Evolutionary conservation across 2,888 invertebrate species (phyloP).

Genomic region (Mesorhabditis sp.): DNA sequence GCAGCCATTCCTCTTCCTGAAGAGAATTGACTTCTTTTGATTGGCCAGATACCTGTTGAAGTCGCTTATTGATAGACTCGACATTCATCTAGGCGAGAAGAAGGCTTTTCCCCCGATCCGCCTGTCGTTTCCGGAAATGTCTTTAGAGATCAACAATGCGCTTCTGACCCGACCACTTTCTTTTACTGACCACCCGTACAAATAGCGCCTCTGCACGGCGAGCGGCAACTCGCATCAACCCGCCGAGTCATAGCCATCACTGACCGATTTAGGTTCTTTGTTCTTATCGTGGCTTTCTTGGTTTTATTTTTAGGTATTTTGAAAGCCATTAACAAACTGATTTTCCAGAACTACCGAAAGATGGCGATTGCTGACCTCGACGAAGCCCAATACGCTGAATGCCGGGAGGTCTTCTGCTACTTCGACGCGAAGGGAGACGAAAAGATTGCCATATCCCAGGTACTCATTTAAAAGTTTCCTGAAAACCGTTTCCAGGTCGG

Average conservation of each 20-base stretch:
- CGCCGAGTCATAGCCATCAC: too few species aligned
- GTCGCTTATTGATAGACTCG: background rate
- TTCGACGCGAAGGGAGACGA: conserved; percentile 98
- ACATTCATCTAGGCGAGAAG: background rate
- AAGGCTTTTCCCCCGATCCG: too few species aligned
- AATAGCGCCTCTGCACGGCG: too few species aligned
- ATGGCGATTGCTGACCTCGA: background rate
- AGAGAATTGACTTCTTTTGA: background rate
- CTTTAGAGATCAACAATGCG: too few species aligned
- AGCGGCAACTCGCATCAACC: too few species aligned
- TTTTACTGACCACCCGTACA: too few species aligned
- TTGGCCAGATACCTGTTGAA: background rate
- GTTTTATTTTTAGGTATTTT: background rate
- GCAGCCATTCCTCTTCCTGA: conserved; percentile 56
- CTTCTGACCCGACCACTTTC: too few species aligned
- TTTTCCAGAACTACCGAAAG: background rate
- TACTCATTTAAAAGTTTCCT: conserved; percentile 6
- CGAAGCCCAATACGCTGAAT: conserved; percentile 49
- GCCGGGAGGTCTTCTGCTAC: conserved; percentile 82
- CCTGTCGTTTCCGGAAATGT: too few species aligned
- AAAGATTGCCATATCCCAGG: conserved; percentile 88
- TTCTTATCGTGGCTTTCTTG: background rate
- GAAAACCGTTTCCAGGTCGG: conserved; percentile 68
- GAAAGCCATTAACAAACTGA: background rate
- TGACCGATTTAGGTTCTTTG: too few species aligned